Base-by-base conservation (phyloP, 2,113 vertebrate genomes). In the Sceloporus undulatus region DNA sequence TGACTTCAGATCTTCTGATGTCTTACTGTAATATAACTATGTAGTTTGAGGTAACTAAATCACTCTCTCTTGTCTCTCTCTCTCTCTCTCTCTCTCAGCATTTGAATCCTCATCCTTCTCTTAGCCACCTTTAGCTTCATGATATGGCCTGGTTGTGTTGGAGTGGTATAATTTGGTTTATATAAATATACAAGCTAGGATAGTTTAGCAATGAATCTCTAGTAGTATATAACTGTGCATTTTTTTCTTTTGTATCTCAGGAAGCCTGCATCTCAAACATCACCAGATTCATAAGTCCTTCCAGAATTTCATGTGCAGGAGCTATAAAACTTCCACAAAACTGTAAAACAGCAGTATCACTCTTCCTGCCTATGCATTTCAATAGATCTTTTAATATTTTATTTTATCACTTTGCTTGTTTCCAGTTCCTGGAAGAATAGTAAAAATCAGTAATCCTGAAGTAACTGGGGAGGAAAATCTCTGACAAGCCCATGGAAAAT, bases 101-200 rank as follows among this genome's bases (percentile, higher is more conserved):
- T 93, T 94, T 93, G 94, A 94, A 94, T 93, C 92, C 87, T 94
- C 94, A 93, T 90, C 85, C 89, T 86, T 90, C 84, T 93, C 94
- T 91, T 95, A 91, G 87, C 92, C 88, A 94, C 74, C 88, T 94
- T 91, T 91, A 88, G 90, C 91, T 90, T 93, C 0, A 0, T 81
- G 91, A 1, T 88, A 82, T 91, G 92, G 42, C 76, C 82, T 0
- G 0, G 82, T 94, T 95, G 93, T 90, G 91, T 86, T 91, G 88
- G 66, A 91, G 88, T 82, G 92, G 91, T 92, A 85, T 89, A 92
- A 94, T 87, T 71, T 48, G 42, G 42, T 48, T 48, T 48, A 48
- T 48, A 89, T 42, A 92, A 52, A 86, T 87, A 52, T 91, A 93
- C 85, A 87, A 85, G 75, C 84, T 84, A 87, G 81, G 34, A 42